Evolutionary conservation across 1,140 invertebrate genomes (phyloP), one percentile per base, ranked within the genome.

Genomic region (Dufourea novaeangliae): DNA sequence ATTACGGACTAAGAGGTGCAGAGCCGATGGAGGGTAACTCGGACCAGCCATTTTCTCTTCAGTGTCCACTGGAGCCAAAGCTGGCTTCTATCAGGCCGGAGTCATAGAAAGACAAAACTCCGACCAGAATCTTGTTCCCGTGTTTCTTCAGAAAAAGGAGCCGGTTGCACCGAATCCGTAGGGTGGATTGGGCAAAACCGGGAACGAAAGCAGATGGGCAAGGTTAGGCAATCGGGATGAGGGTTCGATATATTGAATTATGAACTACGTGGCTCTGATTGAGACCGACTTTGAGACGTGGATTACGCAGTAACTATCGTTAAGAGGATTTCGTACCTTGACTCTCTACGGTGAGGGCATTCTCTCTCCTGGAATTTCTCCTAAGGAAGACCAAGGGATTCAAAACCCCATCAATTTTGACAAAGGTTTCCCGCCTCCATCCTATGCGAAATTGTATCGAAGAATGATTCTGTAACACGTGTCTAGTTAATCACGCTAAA

Each of bases 171-270:
- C 54, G 54, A 7, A 56, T 68, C 37, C 44, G 41, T 34, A 73
- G 44, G 63, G 20, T 25, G 50, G 34, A 29, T 25, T 34, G 37
- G 44, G 25, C n/a, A 10, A 44, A 25, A 20, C 37, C 37, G 12
- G 50, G 76, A 67, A 71, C 41, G 64, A 50, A 52, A 72, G 54
- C 80, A 75, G 66, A 77, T 76, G 54, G 77, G 66, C 71, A 32
- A 59, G 61, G 66, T 79, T 77, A 77, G 50, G 66, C 52, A 37
- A 57, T 54, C 64, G 52, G 79, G 76, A 82, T 83, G 80, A 86
- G 80, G 86, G 86, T 89, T 88, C 85, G 84, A 86, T 90, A 88
- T 88, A 90, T 90, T 85, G 85, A 89, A 88, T 90, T 90, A 90
- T 88, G 84, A 84, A 82, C 84, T 75, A 71, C 82, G 78, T 79